Evolutionary conservation across 2,113 vertebrate genomes (phyloP).

Genomic region (Sinocyclocheilus maitianheensis): DNA sequence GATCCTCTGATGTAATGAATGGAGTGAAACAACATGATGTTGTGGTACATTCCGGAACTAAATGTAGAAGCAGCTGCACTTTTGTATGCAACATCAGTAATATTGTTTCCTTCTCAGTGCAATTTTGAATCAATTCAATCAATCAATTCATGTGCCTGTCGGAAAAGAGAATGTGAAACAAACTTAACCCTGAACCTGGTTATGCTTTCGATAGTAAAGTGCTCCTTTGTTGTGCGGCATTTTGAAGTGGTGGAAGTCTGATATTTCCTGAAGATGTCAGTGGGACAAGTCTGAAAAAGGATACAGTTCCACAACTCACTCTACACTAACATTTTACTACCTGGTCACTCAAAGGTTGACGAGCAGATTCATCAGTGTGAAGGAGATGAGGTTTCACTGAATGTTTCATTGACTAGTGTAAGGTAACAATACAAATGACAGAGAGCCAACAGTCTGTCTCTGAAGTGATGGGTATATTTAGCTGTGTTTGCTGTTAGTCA

Average conservation of each 20-base stretch:
- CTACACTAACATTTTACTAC: constrained; percentile 37
- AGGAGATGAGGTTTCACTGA: constrained; percentile 62
- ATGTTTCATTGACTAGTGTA: constrained; percentile 63
- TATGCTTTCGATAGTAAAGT: neutral
- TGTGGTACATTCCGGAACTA: constrained; percentile 1
- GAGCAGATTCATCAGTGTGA: constrained; percentile 35
- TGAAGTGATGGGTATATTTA: neutral
- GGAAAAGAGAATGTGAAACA: neutral
- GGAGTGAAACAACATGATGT: neutral
- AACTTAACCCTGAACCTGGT: neutral
- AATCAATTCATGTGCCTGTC: neutral
- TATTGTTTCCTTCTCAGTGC: neutral
- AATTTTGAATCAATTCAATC: neutral
- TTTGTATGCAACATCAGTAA: neutral
- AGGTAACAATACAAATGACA: constrained; percentile 50
- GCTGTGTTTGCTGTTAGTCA: neutral
- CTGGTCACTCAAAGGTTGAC: constrained; percentile 46
- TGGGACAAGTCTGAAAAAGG: constrained; percentile 13
- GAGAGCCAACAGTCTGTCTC: neutral
- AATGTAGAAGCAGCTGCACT: constrained; percentile 18
- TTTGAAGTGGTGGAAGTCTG: constrained; percentile 8
- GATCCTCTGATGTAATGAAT: constrained; percentile 17
- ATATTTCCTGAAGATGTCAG: constrained; percentile 32
- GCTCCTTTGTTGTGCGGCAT: neutral
- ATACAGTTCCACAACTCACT: constrained; percentile 40